Evolutionary conservation across 2,888 invertebrate species (phyloP), one percentile per base, ranked within the genome.

Genomic region (Emesis russula): DNA sequence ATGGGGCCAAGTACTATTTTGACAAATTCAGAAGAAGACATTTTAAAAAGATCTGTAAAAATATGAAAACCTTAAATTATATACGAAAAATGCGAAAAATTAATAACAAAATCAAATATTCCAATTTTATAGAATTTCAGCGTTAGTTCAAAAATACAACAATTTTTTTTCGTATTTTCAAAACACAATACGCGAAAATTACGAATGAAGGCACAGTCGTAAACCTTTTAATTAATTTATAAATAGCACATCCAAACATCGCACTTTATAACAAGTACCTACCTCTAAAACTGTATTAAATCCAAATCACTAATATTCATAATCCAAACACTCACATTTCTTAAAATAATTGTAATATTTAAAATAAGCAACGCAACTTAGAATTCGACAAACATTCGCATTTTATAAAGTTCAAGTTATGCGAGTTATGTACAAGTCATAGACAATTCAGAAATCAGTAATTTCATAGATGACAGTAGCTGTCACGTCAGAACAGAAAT

Each of bases 11-110:
- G 4, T 73, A 73, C 38, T 73, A 36, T 73, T 13, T 75, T 75
- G 53, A 75, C 92, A 91, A 74, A 63, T 74, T 70, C 53, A 71
- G 73, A 98, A 41, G 97, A 95, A 85, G 97, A 96, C 98, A 98
- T 98, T 91, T 89, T 97, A 48, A 74, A 74, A 53, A 31, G 2
- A 53, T 18, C 41, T 58, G 78, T n/a, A 58, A 76, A 75, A 76
- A 33, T 36, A 80, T 36, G 9, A 68, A 11, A 48, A 48, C 15
- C 48, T 48, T 13, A 48, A 48, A 48, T 3, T 48, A 15, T 13
- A 48, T 3, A 4, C 4, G 5, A 5, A 48, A 15, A n/a, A n/a
- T 15, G 15, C 15, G 48, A 1, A n/a, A 48, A 48, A 48, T 3
- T 15, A n/a, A 15, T 4, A 48, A 0, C 36, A 36, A 36, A 1